These are phyloP conservation scores for Drosophila austrosaltans DNA, from an alignment of 2,888 invertebrate genomes.

Conservation along the genomic window DNA sequence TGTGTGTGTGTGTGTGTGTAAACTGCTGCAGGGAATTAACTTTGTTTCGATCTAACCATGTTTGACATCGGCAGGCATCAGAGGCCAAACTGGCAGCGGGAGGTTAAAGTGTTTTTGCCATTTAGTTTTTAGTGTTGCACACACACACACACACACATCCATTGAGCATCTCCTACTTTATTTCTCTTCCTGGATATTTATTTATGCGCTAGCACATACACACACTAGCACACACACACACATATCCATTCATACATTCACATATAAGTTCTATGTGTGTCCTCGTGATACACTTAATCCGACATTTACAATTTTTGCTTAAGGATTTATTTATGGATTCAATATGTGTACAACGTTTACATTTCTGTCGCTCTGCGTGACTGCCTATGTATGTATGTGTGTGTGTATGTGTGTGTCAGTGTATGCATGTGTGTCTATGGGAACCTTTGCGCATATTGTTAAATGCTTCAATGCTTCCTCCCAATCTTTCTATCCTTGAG, in stretches of 20 bases:
- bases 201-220: constrained; percentile 33
- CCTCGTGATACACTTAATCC: constrained; percentile 72
- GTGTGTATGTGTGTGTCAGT: constrained; percentile 14
- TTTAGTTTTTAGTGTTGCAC: constrained; percentile 65
- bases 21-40: constrained; percentile 70
- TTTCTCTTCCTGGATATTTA: constrained; percentile 31
- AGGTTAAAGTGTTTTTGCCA: constrained; percentile 54
- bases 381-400: constrained; percentile 24
- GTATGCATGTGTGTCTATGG: constrained; percentile 22
- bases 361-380: constrained; percentile 40
- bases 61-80: constrained; percentile 41
- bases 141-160: constrained; percentile 25
- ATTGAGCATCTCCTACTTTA: not conserved
- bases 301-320: constrained; percentile 80
- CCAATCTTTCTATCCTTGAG: constrained; percentile 18
- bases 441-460: constrained; percentile 56
- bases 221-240: not conserved
- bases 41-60: constrained; percentile 75
- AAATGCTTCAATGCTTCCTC: constrained; percentile 56
- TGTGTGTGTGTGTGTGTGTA: constrained; percentile 29
- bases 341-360: constrained; percentile 69
- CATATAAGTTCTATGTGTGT: constrained; percentile 26
- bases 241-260: constrained; percentile 4
- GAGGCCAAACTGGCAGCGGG: constrained; percentile 34
- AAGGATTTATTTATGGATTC: constrained; percentile 78